Conservation (phyloP, 1,140 invertebrate genomes). For the Drosophila nigromelanica region DNA sequence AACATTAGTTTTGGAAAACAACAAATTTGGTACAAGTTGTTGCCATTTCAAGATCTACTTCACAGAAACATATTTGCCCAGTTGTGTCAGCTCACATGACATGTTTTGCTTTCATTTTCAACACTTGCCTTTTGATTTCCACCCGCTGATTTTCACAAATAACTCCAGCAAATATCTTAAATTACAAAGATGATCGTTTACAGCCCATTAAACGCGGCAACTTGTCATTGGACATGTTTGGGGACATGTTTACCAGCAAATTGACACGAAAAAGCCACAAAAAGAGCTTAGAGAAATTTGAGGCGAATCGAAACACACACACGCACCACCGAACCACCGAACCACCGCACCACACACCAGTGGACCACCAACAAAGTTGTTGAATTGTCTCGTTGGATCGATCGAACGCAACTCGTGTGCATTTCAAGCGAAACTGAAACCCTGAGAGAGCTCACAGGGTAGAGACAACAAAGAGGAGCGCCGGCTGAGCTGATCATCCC, state of each 20-base stretch:
- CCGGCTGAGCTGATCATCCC: slow-evolving; percentile 4
- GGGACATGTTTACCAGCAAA: slow-evolving; percentile 66
- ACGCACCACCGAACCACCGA: no score
- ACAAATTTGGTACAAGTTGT: neutral
- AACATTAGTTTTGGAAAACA: neutral
- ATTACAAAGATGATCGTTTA: slow-evolving; percentile 37
- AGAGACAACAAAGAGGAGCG: slow-evolving; percentile 29
- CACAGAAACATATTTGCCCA: neutral
- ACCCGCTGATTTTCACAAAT: slow-evolving; percentile 35
- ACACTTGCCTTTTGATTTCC: slow-evolving; percentile 18
- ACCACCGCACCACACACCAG: no score
- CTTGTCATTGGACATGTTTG: slow-evolving; percentile 58
- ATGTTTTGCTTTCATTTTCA: slow-evolving; percentile 5
- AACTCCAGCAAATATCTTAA: slow-evolving; percentile 16
- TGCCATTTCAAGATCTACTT: neutral
- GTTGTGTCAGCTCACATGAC: neutral
- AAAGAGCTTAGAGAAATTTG: slow-evolving; percentile 66
- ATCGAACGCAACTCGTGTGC: slow-evolving; percentile 32
- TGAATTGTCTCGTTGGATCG: slow-evolving; percentile 36
- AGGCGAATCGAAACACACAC: slow-evolving; percentile 40
- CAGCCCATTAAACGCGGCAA: slow-evolving; percentile 44
- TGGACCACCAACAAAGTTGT: slow-evolving; percentile 53
- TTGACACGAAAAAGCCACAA: slow-evolving; percentile 71
- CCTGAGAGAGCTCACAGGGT: slow-evolving; percentile 28
- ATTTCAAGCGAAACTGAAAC: slow-evolving; percentile 59